Base-by-base conservation (phyloP, 2,888 invertebrate species). In the Incurvaria masculella region DNA sequence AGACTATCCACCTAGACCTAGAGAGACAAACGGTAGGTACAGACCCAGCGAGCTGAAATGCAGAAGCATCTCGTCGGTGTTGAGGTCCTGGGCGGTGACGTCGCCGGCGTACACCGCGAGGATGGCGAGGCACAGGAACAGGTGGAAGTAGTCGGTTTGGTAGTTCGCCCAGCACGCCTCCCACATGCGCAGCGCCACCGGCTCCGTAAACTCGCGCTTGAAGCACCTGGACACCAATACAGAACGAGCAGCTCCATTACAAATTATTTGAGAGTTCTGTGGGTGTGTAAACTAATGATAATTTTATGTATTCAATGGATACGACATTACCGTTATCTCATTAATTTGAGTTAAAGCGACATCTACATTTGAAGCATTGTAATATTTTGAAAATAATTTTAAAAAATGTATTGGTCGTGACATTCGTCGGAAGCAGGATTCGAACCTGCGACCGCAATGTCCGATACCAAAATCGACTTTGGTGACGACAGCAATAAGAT, bases 121-220 rank as follows among this genome's bases (percentile, higher is more conserved):
- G 60, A 97, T 95, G 47, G 97, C 92, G 57, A 95, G 81, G 64
- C 95, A 95, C 48, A 97, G 81, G 72, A 97, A 97, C 60, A 97
- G 78, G 64, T 97, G 96, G 75, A 97, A 97, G 69, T 95, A 95
- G 67, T 95, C 94, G 0, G 97, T 97, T 63, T 95, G 85, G 69
- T 94, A 96, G 73, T 94, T 94, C 1, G 95, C 90, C 97, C 97
- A 97, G 72, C 97, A 97, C 2, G 95, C 91, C 73, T 97, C 94
- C 95, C 95, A 96, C 89, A 96, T 94, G 26, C 89, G 81, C 42
- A 95, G 81, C 0, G 94, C 94, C 33, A 92, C 90, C 14, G 87
- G 85, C 65, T 94, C 94, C 0, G 91, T 88, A 63, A 96, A 96
- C 69, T 96, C 95, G 1, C 95, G 81, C 61, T 94, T 93, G 72